A percentile compares a stretch with the other conserved stretches of the same genome.
Conservation (phyloP, 2,113 vertebrate genomes). For the Psittacus erithacus region DNA sequence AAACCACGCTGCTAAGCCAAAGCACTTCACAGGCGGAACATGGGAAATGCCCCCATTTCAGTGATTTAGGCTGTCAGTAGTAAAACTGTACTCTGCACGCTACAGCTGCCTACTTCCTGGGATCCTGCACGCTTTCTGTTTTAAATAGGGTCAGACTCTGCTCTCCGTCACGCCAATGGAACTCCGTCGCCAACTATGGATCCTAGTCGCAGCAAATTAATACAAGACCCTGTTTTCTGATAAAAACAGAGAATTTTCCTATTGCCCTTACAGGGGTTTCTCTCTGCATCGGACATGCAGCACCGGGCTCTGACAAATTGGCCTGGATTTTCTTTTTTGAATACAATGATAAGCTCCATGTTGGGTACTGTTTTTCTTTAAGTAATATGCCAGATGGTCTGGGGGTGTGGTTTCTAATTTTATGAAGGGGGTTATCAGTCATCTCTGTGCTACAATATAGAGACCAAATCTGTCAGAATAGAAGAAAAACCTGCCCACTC, state of each 20-base stretch:
- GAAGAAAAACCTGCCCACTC: conserved; percentile 59
- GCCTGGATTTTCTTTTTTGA: conserved; percentile 53
- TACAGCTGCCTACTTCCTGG: conserved; percentile 33
- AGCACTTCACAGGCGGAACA: not conserved
- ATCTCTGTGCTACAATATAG: conserved; percentile 59
- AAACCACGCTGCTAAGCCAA: not conserved
- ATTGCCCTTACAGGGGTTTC: not conserved
- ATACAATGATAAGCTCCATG: conserved; percentile 59
- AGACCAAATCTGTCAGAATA: conserved; percentile 67
- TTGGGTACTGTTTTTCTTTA: conserved; percentile 62
- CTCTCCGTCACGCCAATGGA: not conserved
- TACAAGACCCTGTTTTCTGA: not conserved
- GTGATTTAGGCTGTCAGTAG: conserved; percentile 32
- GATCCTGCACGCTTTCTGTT: not conserved
- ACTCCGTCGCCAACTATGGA: not conserved
- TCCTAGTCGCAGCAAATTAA: not conserved
- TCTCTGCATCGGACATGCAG: not conserved
- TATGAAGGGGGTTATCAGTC: conserved; percentile 69
- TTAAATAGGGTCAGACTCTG: not conserved
- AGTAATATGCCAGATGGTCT: conserved; percentile 69
- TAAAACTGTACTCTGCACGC: conserved; percentile 37
- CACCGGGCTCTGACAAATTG: not conserved
- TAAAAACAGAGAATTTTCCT: not conserved
- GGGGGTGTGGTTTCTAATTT: conserved; percentile 75
- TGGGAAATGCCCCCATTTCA: conserved; percentile 50